phyloP scores from a whole-genome alignment of 1,140 invertebrate species.

The Lordiphosa mommai region DNA sequence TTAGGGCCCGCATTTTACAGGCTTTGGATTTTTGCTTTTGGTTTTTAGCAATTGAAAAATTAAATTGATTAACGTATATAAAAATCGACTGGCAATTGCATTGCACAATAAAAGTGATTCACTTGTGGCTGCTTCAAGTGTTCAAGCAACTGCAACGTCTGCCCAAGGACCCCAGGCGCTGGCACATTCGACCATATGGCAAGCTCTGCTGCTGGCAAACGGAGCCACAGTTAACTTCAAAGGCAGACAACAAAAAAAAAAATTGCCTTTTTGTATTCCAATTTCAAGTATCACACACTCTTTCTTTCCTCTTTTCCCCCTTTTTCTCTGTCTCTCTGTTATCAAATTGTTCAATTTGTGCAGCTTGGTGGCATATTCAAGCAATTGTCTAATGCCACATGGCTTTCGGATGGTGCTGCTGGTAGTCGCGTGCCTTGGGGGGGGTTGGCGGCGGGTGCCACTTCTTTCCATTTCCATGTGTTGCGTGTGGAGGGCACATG shows the following conservation, averaged over 20 bases:
- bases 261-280: conserved; percentile 51
- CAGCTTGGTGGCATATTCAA: conserved; percentile 68
- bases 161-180: conserved; percentile 32
- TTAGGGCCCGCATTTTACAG: conserved; percentile 53
- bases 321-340: conserved; percentile 36
- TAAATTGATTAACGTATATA: conserved; percentile 58
- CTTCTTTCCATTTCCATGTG: conserved; percentile 20
- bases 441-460: conserved; percentile 3
- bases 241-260: conserved; percentile 38
- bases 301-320: neutral
- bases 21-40: conserved; percentile 8
- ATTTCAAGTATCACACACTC: conserved; percentile 36
- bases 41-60: conserved; percentile 63
- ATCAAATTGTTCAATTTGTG: conserved; percentile 75
- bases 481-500: conserved; percentile 19
- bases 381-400: conserved; percentile 74
- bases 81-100: conserved; percentile 56
- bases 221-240: conserved; percentile 54
- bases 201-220: conserved; percentile 10
- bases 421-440: conserved; percentile 59
- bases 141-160: conserved; percentile 36
- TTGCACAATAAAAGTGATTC: conserved; percentile 67
- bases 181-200: conserved; percentile 64
- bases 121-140: conserved; percentile 43
- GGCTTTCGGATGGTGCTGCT: conserved; percentile 50